A percentile compares a stretch with the other conserved stretches of the same genome.
phyloP scores from a whole-genome alignment of 2,797 vertebrate species.

The Masticophis lateralis region DNA sequence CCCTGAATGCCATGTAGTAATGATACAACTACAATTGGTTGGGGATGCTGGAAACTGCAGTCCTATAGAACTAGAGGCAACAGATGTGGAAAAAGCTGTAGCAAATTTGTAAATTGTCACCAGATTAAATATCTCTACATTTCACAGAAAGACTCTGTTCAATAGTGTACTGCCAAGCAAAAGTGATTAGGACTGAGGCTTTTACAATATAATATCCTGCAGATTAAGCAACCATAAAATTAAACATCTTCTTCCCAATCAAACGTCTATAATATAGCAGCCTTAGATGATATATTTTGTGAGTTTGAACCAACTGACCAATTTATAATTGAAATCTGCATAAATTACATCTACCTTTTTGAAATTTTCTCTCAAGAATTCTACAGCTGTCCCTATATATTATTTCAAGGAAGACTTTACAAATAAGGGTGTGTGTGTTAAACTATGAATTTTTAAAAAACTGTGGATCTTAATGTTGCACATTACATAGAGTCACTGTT shows the following conservation, averaged over 20 bases:
- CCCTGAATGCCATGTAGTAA: too few species aligned
- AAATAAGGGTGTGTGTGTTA: background rate
- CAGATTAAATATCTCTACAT: background rate
- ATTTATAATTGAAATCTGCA: background rate
- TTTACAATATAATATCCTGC: background rate
- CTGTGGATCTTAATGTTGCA: background rate
- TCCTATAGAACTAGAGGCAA: background rate
- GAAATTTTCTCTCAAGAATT: background rate
- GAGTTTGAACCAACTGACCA: background rate
- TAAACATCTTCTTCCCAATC: too few species aligned
- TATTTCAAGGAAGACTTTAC: background rate
- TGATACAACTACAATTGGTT: background rate
- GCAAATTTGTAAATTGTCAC: background rate
- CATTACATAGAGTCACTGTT: background rate
- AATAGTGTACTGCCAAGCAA: background rate
- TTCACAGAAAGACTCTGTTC: background rate
- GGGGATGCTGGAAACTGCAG: background rate
- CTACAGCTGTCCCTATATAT: background rate
- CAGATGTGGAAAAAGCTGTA: background rate
- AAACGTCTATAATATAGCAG: background rate
- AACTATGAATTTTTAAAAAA: background rate
- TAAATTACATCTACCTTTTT: background rate
- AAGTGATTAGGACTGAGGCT: background rate
- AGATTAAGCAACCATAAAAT: background rate
- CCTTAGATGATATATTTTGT: background rate